Percentiles rank a stretch among this genome's conserved stretches.
Conservation (phyloP, 2,797 vertebrate genomes). For the Molossus alvarezi region DNA sequence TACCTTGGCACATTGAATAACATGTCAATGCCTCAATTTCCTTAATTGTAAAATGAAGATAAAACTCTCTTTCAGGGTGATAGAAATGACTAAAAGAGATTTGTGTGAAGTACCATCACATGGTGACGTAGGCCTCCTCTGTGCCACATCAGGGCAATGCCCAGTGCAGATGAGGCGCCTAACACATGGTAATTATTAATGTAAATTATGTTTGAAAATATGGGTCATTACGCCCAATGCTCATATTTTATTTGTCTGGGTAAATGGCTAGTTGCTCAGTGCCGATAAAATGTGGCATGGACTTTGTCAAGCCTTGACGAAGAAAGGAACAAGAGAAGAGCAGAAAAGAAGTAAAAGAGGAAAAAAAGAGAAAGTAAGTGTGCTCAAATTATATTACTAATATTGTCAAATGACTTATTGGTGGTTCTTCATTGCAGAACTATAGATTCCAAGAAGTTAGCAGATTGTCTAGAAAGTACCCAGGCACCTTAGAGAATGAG, state of each 20-base stretch:
- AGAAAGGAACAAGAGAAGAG: background rate
- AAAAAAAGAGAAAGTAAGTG: background rate
- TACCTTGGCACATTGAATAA: background rate
- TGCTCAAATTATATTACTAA: background rate
- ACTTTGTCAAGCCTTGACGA: background rate
- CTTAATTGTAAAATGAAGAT: constrained; percentile 3
- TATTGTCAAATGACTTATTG: background rate
- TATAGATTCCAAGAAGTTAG: background rate
- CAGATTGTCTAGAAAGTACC: background rate
- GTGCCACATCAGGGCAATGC: background rate
- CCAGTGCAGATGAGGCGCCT: background rate
- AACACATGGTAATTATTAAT: background rate
- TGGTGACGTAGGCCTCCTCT: background rate
- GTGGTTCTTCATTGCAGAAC: background rate
- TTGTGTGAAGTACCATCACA: background rate
- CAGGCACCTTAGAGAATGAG: background rate
- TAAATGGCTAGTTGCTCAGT: background rate
- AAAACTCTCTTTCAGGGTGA: background rate
- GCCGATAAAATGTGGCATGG: background rate
- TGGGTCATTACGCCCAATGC: background rate
- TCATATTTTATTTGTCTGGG: background rate
- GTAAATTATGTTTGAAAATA: background rate
- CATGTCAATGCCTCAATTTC: background rate
- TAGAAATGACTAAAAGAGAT: background rate
- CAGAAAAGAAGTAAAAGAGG: background rate